Evolutionary conservation across 2,888 invertebrate species (phyloP), one percentile per base, ranked within the genome.

Genomic region (Acrocyrtus sp.): DNA sequence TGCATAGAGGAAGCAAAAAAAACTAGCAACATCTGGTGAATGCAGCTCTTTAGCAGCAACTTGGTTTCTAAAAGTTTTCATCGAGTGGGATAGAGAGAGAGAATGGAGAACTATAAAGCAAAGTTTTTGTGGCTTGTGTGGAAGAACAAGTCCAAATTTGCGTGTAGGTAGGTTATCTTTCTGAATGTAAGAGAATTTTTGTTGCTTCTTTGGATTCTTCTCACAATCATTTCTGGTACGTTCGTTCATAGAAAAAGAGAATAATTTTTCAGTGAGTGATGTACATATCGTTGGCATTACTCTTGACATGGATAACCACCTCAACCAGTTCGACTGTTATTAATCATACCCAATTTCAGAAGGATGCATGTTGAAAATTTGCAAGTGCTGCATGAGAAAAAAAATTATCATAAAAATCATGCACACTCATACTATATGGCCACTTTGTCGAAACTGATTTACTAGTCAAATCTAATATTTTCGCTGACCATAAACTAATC

Each of bases 281-380:
- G 61, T 61, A 61, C 53, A 62, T 50, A 57, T 63, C 56, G 43
- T 70, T 29, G 54, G 50, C 39, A 56, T 62, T 53, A 19, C 24
- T 50, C 51, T 54, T 70, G 62, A 63, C 62, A 58, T 50, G 70
- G 63, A 70, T 63, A 63, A 70, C 50, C 62, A 57, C 70, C 62
- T 57, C 50, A 29, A 57, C 70, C 57, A 57, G 63, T 63, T 70
- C 41, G n/a, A n/a, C 43, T 26, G 50, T n/a, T 70, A 70, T 70
- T 56, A 70, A 70, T 62, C 56, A 70, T 56, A 62, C 17, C 15
- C 15, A 17, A 21, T 19, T 26, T 61, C 48, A 48, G n/a, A n/a
- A n/a, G n/a, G n/a, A n/a, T n/a, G n/a, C n/a, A n/a, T n/a, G n/a
- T n/a, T n/a, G n/a, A n/a, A n/a, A n/a, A n/a, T n/a, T n/a, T n/a